phyloP scores from a whole-genome alignment of 2,113 vertebrate species.

The Apteryx mantelli region DNA sequence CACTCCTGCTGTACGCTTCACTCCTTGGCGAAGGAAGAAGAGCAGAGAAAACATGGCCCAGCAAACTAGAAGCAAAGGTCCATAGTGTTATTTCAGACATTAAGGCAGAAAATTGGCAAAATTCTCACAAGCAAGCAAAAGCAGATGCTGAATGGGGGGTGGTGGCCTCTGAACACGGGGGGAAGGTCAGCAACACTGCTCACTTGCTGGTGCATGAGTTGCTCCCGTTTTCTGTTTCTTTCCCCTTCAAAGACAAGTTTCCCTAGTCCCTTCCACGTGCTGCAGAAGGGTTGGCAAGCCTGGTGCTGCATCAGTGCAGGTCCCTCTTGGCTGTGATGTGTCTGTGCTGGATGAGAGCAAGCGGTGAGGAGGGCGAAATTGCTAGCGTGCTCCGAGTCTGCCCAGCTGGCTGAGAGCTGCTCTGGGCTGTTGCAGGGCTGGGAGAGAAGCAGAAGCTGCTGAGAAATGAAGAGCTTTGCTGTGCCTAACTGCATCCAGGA shows the following conservation, averaged over 20 bases:
- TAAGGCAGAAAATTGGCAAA: neutral
- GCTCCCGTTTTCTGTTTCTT: neutral
- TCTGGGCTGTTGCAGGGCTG: neutral
- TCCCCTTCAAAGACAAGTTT: neutral
- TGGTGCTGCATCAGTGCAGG: neutral
- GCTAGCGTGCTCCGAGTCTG: accelerated
- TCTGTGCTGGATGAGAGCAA: neutral
- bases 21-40: neutral
- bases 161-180: neutral
- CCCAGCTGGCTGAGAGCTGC: neutral
- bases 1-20: neutral
- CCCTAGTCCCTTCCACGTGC: accelerated
- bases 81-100: neutral
- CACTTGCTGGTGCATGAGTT: accelerated
- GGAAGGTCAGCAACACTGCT: neutral
- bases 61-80: neutral
- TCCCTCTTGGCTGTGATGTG: neutral
- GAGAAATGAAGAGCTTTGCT: neutral
- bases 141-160: neutral
- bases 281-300: neutral
- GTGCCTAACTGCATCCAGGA: neutral
- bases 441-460: neutral
- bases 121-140: neutral
- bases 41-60: neutral
- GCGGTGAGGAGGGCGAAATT: neutral